A percentile compares a stretch with the other conserved stretches of the same genome.
These are phyloP conservation scores for Phymanthus crucifer DNA, from an alignment of 92 coral and sea anemone genomes.

Conservation along the genomic window DNA sequence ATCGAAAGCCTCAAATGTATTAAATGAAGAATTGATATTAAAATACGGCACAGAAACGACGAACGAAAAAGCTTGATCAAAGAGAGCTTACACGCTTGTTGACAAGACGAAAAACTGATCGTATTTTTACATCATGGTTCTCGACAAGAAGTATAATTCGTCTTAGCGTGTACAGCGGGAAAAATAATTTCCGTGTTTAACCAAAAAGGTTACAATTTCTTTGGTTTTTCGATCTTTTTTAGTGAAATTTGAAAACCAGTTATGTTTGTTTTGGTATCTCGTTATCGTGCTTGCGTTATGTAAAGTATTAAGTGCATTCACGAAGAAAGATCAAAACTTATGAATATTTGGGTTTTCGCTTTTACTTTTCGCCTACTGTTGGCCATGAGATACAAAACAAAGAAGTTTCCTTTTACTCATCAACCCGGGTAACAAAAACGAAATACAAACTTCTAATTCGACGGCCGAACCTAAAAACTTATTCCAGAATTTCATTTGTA, in stretches of 20 bases:
- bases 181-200: conserved; percentile 4
- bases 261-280: conserved; percentile 16
- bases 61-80: conserved; percentile 7
- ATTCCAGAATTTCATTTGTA: background rate
- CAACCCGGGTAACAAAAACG: conserved; percentile 11
- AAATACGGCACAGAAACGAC: background rate
- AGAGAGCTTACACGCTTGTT: conserved; percentile 5
- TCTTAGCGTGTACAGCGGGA: conserved; percentile 15
- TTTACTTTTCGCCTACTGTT: conserved; percentile 26
- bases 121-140: background rate
- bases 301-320: background rate
- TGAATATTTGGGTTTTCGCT: conserved; percentile 30
- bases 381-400: conserved; percentile 26
- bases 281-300: conserved; percentile 22
- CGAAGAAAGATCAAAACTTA: conserved; percentile 18
- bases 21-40: conserved; percentile 8
- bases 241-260: conserved; percentile 8
- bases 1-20: conserved; percentile 19
- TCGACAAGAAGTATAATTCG: conserved; percentile 7
- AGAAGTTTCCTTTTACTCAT: conserved; percentile 13
- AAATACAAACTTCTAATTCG: background rate
- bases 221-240: background rate
- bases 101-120: conserved; percentile 7
- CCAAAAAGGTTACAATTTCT: conserved; percentile 4
- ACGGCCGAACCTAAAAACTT: conserved; percentile 12